Base-by-base conservation (phyloP, 2,888 invertebrate species). In the Scrobipalpa costella region DNA sequence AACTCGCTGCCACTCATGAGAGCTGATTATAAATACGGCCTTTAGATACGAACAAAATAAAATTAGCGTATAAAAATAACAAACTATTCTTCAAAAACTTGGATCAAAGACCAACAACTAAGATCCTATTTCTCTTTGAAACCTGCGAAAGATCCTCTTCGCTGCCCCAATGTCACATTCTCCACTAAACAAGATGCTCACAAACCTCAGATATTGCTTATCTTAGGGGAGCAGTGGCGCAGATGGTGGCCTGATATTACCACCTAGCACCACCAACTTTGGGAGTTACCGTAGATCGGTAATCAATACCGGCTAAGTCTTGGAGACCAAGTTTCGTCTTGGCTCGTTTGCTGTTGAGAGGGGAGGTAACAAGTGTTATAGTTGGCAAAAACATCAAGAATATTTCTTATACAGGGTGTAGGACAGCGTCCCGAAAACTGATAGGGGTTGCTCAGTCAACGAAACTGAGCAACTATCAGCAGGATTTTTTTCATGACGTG, bases 181-280 rank as follows among this genome's bases (percentile, higher is more conserved):
- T 33, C 55, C 15, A 34, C n/a, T 34, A n/a, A 55, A 55, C 55
- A 34, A 7, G 7, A 15, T 55, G 5, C 55, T 33, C 34, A 34
- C 15, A 57, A 21, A 50, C 8, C 50, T 44, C 50, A 1, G 47
- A 63, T 63, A 63, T 55, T 60, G 40, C 66, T 61, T 44, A 44
- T 44, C 44, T 44, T 66, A 73, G 80, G 82, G 84, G 84, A 78
- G 74, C 27, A 27, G 27, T 27, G 79, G 76, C 84, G 83, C 89
- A 89, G 88, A 86, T 89, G 89, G 81, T 86, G 75, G 78, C 71
- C 75, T 73, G 76, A 82, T 89, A 86, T 89, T 88, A 84, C 84
- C 83, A 85, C 82, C 83, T 83, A 76, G 68, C 73, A 70, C 74
- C 64, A 65, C 77, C 80, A 79, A 78, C 71, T 80, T 79, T 75